Base-by-base conservation (phyloP, 2,888 invertebrate genomes). In the Plagodis pulveraria region DNA sequence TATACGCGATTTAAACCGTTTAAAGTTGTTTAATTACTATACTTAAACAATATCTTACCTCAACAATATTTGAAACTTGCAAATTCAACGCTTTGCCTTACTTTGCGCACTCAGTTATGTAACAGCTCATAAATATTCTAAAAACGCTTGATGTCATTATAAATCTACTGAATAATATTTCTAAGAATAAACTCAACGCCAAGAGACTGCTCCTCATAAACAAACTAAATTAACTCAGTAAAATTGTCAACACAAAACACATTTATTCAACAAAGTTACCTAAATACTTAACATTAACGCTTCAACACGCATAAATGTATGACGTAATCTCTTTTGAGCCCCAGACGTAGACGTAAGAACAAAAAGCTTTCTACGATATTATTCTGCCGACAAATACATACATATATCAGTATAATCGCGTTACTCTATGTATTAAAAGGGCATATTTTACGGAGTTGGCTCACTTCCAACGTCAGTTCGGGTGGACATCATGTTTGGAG, bases 371-470 rank as follows among this genome's bases (percentile, higher is more conserved):
- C 62, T 65, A 63, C 62, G 66, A 66, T 69, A 58, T 67, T 69
- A 72, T 70, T 67, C 54, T 41, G 55, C 65, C 67, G 63, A 65
- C 66, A 65, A 69, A 65, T 9, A 38, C 9, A 22, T 22, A 36
- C 8, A 40, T 84, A 78, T 76, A 80, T 82, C 80, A 80, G 69
- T 65, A 67, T 81, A 80, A 83, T 83, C 78, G 76, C 54, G 80
- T 79, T 79, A 78, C 73, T 75, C 69, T 69, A 68, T 64, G 74
- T 77, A 82, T 82, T 82, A 83, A 77, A 78, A 80, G 75, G 68
- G 63, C 70, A 75, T 83, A 76, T 80, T 78, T 83, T 76, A 76
- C 71, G 70, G 46, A 45, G 63, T 69, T 80, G 80, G 80, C 81
- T 58, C 52, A 54, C 45, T 58, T 73, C 80, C 81, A 83, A 66